Evolutionary conservation across 2,888 invertebrate species (phyloP).

Genomic region (Mellilla xanthometata): DNA sequence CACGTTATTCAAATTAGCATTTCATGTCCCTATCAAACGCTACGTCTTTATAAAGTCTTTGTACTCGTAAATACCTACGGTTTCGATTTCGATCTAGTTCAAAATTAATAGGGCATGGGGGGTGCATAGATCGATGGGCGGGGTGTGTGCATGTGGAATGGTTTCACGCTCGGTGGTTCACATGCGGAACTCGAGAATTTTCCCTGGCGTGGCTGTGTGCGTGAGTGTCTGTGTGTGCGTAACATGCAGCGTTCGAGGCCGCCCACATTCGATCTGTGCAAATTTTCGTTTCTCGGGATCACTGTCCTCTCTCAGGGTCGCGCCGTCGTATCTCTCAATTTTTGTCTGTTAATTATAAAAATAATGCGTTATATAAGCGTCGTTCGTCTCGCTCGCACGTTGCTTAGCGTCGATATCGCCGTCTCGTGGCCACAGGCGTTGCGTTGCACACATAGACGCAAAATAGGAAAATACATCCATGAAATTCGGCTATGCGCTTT

Average conservation of each 20-base stretch:
- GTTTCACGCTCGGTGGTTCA: slow-evolving; percentile 19
- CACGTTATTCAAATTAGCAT: slow-evolving; percentile 15
- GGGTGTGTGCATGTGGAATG: slow-evolving; percentile 29
- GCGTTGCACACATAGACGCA: slow-evolving; percentile 61
- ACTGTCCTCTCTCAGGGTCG: slow-evolving; percentile 76
- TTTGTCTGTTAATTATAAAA: slow-evolving; percentile 83
- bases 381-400: slow-evolving; percentile 47
- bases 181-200: slow-evolving; percentile 73
- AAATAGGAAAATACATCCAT: slow-evolving; percentile 78
- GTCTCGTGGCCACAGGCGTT: slow-evolving; percentile 55
- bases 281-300: slow-evolving; percentile 77
- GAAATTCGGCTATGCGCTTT: slow-evolving; percentile 66
- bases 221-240: slow-evolving; percentile 44
- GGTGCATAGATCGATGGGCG: slow-evolving; percentile 31
- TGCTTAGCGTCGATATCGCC: slow-evolving; percentile 31
- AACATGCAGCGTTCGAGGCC: slow-evolving; percentile 72
- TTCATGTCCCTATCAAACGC: slow-evolving; percentile 11
- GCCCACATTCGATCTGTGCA: slow-evolving; percentile 82
- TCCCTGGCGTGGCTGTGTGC: slow-evolving; percentile 44
- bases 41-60: slow-evolving; percentile 11
- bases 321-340: slow-evolving; percentile 78
- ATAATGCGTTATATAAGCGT: slow-evolving; percentile 81
- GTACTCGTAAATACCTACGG: slow-evolving; percentile 1
- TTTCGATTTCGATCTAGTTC: slow-evolving; percentile 28
- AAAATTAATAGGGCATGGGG: slow-evolving; percentile 32